These are phyloP conservation scores for Xiphophorus maculatus DNA, from an alignment of 2,113 vertebrate species.

Conservation along the genomic window DNA sequence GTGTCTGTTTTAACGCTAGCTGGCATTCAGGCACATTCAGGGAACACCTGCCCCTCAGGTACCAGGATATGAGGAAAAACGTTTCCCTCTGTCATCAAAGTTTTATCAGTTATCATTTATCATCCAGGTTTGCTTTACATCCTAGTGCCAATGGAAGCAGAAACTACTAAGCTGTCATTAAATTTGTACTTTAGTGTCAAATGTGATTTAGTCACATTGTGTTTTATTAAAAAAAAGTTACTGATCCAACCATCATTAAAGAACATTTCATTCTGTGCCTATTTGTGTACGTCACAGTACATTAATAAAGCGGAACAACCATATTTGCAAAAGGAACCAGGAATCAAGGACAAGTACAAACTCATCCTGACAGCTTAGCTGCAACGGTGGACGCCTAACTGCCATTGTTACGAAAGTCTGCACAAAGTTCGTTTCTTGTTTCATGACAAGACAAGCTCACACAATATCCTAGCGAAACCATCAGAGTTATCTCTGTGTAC, in stretches of 20 bases:
- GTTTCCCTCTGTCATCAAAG: not conserved
- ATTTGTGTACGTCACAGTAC: constrained; percentile 26
- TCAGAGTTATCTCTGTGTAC: constrained; percentile 50
- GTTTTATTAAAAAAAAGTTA: constrained; percentile 11
- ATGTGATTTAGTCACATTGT: not conserved
- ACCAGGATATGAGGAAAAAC: constrained; percentile 23
- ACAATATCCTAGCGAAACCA: constrained; percentile 35
- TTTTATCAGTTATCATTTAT: not conserved
- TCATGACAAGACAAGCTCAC: constrained; percentile 68
- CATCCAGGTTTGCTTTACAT: not conserved
- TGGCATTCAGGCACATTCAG: constrained; percentile 16
- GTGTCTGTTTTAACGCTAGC: constrained; percentile 21
- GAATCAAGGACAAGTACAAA: constrained; percentile 64
- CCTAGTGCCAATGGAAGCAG: not conserved
- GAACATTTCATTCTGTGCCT: constrained; percentile 9
- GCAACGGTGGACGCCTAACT: constrained; percentile 68
- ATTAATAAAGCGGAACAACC: constrained; percentile 20
- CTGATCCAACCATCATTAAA: constrained; percentile 4
- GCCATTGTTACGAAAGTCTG: constrained; percentile 72
- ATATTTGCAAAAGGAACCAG: constrained; percentile 49
- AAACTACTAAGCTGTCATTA: not conserved
- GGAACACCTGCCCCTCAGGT: constrained; percentile 57
- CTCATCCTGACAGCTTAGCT: constrained; percentile 67
- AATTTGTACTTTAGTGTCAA: not conserved
- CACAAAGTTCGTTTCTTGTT: constrained; percentile 56